Percentiles rank a stretch among this genome's conserved stretches.
Evolutionary conservation across 2,888 invertebrate genomes (phyloP).

Genomic region (Tiliacea aurago): DNA sequence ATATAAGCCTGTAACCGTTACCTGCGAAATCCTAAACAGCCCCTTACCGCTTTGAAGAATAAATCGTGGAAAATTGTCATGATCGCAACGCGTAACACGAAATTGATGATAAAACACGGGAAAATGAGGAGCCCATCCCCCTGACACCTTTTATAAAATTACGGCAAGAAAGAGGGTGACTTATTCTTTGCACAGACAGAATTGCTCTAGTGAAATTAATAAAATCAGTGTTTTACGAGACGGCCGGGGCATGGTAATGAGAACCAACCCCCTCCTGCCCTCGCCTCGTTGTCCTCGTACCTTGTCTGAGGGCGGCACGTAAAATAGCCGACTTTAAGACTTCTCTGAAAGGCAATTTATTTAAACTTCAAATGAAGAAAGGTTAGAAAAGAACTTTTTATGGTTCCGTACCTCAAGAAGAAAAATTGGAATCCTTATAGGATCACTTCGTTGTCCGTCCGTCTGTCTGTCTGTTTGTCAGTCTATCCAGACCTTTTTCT

Average conservation of each 20-base stretch:
- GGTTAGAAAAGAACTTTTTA: conserved; percentile 31
- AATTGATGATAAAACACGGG: conserved; percentile 43
- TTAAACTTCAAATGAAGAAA: conserved; percentile 58
- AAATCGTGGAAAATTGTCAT: conserved; percentile 38
- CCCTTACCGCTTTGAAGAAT: background rate
- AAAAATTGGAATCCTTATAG: too few species aligned
- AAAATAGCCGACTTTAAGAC: conserved; percentile 60
- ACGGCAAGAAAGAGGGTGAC: conserved; percentile 43
- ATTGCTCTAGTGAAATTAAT: conserved; percentile 66
- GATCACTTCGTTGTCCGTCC: too few species aligned
- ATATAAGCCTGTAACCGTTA: background rate
- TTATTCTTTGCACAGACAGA: conserved; percentile 58
- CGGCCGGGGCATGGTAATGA: conserved; percentile 69
- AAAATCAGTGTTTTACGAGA: conserved; percentile 67
- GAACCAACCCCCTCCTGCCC: conserved; percentile 46
- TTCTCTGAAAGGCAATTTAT: conserved; percentile 61
- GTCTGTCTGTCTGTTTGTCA: too few species aligned
- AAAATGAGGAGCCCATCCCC: conserved; percentile 34
- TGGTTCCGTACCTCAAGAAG: too few species aligned
- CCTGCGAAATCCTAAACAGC: conserved; percentile 7
- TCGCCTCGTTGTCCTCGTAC: conserved; percentile 20
- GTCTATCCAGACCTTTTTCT: too few species aligned
- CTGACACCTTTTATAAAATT: conserved; percentile 46
- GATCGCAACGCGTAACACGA: conserved; percentile 30
- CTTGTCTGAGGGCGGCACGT: conserved; percentile 46